Conservation (phyloP, 1,140 invertebrate species). For the Hormaphis cornu region DNA sequence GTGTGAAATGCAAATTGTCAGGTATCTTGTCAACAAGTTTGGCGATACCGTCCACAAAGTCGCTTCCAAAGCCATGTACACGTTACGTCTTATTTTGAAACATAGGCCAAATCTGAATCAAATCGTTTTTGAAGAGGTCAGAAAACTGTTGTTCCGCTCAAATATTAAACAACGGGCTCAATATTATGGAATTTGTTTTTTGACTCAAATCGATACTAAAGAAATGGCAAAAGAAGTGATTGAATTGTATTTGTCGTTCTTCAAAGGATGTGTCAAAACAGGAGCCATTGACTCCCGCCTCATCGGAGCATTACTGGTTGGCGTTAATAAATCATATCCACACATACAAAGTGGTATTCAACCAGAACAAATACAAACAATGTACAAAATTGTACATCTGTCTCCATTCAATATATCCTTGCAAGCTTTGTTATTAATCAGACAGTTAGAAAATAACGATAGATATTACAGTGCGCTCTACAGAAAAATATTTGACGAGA, state of each 20-base stretch:
- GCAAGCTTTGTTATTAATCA: conserved; percentile 76
- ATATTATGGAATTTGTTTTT: conserved; percentile 87
- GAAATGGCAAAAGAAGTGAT: conserved; percentile 68
- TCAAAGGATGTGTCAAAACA: conserved; percentile 83
- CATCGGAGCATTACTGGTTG: conserved; percentile 80
- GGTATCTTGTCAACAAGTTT: conserved; percentile 83
- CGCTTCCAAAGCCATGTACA: conserved; percentile 75
- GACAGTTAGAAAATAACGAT: conserved; percentile 63
- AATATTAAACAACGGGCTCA: conserved; percentile 56
- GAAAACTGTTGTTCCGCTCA: conserved; percentile 73
- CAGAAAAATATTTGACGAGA: conserved; percentile 68
- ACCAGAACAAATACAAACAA: conserved; percentile 61
- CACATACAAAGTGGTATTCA: conserved; percentile 52
- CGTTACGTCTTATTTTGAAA: conserved; percentile 72
- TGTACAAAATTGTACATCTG: conserved; percentile 83
- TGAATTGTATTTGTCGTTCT: conserved; percentile 89
- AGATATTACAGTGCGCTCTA: conserved; percentile 85
- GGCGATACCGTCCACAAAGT: conserved; percentile 85
- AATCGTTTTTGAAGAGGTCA: conserved; percentile 76
- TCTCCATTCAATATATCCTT: conserved; percentile 72
- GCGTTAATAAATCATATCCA: conserved; percentile 79
- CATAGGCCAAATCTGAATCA: conserved; percentile 87
- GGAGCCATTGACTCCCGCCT: conserved; percentile 84
- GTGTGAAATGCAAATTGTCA: conserved; percentile 76
- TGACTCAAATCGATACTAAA: conserved; percentile 68